Percentiles rank a stretch among this genome's conserved stretches.
Evolutionary conservation across 2,113 vertebrate genomes (phyloP).

Genomic region (Lagopus leucura): DNA sequence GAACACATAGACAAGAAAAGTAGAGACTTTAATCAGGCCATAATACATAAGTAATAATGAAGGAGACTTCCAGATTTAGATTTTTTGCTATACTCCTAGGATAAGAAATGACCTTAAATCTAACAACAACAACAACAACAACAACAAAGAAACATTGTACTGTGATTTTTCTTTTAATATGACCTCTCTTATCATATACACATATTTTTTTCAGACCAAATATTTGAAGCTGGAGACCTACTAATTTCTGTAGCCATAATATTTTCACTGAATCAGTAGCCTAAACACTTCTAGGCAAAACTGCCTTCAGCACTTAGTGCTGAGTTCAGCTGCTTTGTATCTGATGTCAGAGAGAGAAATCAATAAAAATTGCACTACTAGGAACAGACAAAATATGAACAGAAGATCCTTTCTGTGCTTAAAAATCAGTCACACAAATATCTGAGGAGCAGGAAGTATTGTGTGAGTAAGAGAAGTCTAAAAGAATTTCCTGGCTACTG

Average conservation of each 20-base stretch:
- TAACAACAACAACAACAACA: background rate
- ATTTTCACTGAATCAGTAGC: background rate
- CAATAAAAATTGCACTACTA: background rate
- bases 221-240: background rate
- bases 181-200: background rate
- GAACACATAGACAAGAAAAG: background rate
- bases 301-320: background rate
- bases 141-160: background rate
- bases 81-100: background rate
- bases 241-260: background rate
- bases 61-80: background rate
- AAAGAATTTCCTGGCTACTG: slow-evolving; percentile 70
- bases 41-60: background rate
- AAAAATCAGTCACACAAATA: slow-evolving; percentile 23
- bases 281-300: background rate
- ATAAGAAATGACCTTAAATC: background rate
- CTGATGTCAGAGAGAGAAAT: slow-evolving; percentile 26
- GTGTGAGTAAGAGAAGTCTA: slow-evolving; percentile 50
- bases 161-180: background rate
- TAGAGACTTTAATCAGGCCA: background rate
- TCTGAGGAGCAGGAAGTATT: slow-evolving; percentile 51
- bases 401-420: slow-evolving; percentile 48
- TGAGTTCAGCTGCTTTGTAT: background rate
- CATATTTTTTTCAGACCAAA: background rate
- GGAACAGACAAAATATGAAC: slow-evolving; percentile 24